Percentiles rank a stretch among this genome's conserved stretches.
phyloP scores from a whole-genome alignment of 2,113 vertebrate species.

The Bettongia penicillata region DNA sequence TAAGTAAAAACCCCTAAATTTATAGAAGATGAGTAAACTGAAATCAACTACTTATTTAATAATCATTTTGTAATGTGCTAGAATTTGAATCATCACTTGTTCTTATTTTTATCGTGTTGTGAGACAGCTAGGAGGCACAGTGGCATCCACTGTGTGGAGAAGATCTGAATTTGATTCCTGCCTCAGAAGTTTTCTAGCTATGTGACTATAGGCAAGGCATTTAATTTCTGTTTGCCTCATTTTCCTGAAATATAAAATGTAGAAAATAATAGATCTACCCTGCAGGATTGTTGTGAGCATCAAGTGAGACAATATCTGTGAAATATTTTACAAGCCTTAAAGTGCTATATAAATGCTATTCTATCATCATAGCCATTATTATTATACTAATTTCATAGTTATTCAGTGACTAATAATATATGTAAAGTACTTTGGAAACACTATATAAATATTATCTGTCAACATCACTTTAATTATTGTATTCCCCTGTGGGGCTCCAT shows the following conservation, averaged over 20 bases:
- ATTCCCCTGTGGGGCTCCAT: neutral
- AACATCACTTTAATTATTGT: neutral
- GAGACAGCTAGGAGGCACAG: neutral
- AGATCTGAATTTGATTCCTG: neutral
- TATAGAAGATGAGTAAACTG: neutral
- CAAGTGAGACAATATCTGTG: neutral
- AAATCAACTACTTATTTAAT: neutral
- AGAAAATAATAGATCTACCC: neutral
- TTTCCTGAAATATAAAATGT: neutral
- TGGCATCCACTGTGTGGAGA: neutral
- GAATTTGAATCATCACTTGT: conserved; percentile 1
- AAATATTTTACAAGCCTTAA: neutral
- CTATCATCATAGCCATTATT: neutral
- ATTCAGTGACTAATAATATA: neutral
- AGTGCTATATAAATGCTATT: neutral
- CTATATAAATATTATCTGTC: neutral
- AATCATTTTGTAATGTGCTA: neutral
- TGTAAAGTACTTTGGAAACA: neutral
- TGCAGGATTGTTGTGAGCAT: neutral
- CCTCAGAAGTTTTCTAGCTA: neutral
- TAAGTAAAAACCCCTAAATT: neutral
- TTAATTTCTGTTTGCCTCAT: neutral
- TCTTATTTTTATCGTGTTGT: neutral
- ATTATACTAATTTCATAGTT: neutral
- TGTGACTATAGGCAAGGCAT: neutral